Evolutionary conservation across 2,888 invertebrate genomes (phyloP).

Genomic region (Gandaritis pyraliata): DNA sequence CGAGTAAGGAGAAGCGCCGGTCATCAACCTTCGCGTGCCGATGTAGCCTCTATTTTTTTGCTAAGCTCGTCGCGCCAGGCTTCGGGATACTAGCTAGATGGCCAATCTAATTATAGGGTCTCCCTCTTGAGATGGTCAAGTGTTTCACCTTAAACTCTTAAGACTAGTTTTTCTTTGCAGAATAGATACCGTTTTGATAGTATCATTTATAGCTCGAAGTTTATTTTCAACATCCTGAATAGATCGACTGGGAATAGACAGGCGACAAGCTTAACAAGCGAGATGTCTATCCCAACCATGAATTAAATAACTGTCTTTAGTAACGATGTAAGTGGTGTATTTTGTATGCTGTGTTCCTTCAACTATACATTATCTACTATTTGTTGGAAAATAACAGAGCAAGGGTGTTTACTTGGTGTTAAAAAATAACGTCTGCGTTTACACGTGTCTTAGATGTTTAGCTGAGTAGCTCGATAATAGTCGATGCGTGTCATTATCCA

Average conservation of each 20-base stretch:
- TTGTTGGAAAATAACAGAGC: constrained; percentile 38
- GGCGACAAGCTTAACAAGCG: constrained; percentile 27
- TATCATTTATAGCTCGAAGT: constrained; percentile 33
- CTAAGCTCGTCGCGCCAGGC: constrained; percentile 67
- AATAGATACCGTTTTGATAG: constrained; percentile 47
- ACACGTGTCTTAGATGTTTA: constrained; percentile 48
- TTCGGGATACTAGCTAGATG: constrained; percentile 66
- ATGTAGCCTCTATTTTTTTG: constrained; percentile 70
- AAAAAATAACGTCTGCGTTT: constrained; percentile 36
- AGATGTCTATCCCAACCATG: constrained; percentile 26
- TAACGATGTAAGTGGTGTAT: constrained; percentile 23
- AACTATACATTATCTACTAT: constrained; percentile 31
- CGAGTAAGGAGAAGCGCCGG: constrained; percentile 64
- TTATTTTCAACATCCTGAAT: constrained; percentile 39
- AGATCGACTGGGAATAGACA: constrained; percentile 29
- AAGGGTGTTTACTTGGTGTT: constrained; percentile 20
- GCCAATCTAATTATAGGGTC: constrained; percentile 77
- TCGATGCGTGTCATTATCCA: constrained; percentile 50
- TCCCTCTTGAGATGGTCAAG: constrained; percentile 58
- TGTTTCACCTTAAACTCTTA: constrained; percentile 57
- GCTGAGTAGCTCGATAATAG: constrained; percentile 48
- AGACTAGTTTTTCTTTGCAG: constrained; percentile 55
- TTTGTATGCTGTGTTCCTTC: constrained; percentile 27
- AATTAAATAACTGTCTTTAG: constrained; percentile 28
- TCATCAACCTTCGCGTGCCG: constrained; percentile 70